Conservation (phyloP, 2,888 invertebrate species). For the Lithophane socia region DNA sequence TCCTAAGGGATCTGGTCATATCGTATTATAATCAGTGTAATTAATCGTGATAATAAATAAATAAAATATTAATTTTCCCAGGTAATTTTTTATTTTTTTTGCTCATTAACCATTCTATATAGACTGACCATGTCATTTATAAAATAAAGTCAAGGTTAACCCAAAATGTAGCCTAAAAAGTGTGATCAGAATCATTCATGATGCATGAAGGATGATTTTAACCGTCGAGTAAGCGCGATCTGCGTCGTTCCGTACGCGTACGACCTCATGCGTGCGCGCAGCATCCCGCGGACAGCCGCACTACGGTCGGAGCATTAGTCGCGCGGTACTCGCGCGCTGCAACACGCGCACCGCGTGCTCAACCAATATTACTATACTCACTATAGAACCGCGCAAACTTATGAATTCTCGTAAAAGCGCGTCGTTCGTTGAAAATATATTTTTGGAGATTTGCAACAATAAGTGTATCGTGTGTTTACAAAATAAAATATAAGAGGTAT, state of each 20-base stretch:
- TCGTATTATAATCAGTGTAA: constrained; percentile 61
- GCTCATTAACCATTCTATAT: neutral
- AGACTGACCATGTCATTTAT: neutral
- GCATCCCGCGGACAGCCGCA: constrained; percentile 61
- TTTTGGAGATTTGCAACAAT: constrained; percentile 19
- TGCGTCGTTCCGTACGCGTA: neutral
- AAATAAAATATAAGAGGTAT: constrained; percentile 55
- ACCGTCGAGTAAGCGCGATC: constrained; percentile 2
- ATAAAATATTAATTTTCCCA: constrained; percentile 54
- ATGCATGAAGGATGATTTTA: constrained; percentile 43
- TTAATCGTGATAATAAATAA: constrained; percentile 57
- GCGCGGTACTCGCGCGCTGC: constrained; percentile 76
- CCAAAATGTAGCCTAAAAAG: constrained; percentile 26
- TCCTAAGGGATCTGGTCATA: constrained; percentile 61
- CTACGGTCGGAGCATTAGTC: constrained; percentile 69
- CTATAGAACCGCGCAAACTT: constrained; percentile 41
- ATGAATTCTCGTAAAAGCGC: constrained; percentile 35
- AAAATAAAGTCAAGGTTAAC: constrained; percentile 33
- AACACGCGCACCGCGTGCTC: constrained; percentile 66
- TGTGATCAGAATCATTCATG: constrained; percentile 47
- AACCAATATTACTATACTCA: constrained; percentile 7
- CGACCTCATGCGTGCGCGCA: constrained; percentile 60
- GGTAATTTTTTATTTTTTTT: constrained; percentile 20
- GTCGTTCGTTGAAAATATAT: constrained; percentile 24
- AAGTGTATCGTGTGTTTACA: constrained; percentile 48